These are phyloP conservation scores for Semaprochilodus insignis DNA, from an alignment of 2,797 vertebrate genomes.

Conservation along the genomic window DNA sequence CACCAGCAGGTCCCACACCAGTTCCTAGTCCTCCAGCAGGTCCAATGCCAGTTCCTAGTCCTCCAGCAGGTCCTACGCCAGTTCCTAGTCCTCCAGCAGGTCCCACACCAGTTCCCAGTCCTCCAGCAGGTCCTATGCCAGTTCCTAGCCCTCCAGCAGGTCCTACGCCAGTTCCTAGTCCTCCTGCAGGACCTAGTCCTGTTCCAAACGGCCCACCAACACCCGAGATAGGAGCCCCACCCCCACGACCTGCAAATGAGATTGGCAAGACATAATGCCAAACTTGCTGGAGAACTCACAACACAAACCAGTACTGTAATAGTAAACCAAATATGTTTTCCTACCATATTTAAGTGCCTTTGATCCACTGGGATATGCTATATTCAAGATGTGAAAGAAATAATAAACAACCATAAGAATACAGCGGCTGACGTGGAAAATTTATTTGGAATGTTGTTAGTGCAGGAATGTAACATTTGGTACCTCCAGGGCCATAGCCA, in stretches of 20 bases:
- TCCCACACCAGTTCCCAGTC: no score
- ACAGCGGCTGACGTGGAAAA: no score
- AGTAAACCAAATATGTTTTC: neutral
- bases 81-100: no score
- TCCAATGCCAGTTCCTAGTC: conserved; percentile 59
- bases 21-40: conserved; percentile 54
- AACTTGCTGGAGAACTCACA: neutral
- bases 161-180: no score
- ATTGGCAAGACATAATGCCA: neutral
- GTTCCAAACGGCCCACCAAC: no score
- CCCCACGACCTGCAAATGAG: conserved; percentile 52
- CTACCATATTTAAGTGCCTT: conserved; percentile 69
- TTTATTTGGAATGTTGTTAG: no score
- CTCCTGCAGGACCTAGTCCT: no score
- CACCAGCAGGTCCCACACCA: conserved; percentile 51
- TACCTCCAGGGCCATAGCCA: conserved; percentile 47
- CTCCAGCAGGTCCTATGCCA: no score
- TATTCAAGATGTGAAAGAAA: conserved; percentile 5
- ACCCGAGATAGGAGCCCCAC: no score
- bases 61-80: conserved; percentile 45
- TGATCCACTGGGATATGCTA: conserved; percentile 66
- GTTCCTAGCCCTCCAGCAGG: no score
- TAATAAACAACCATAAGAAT: neutral
- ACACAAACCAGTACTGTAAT: neutral
- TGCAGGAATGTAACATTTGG: conserved; percentile 5